These are phyloP conservation scores for Phenganax marumi DNA, from an alignment of 92 coral and sea anemone genomes.

Conservation along the genomic window DNA sequence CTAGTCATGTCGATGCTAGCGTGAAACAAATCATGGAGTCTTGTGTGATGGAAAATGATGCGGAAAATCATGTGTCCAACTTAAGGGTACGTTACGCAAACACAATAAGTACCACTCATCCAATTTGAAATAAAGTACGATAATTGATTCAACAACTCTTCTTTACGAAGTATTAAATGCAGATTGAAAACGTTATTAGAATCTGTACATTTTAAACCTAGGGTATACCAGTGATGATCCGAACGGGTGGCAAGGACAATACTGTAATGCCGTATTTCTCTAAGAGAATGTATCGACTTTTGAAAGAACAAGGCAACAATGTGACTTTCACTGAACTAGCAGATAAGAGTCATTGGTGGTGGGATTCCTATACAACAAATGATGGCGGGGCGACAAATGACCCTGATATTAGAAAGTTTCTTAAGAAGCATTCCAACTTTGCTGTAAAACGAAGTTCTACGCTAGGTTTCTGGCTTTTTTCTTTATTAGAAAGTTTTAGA, in stretches of 20 bases:
- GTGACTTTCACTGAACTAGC: conserved; percentile 83
- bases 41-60: conserved; percentile 89
- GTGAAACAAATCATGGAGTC: conserved; percentile 81
- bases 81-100: conserved; percentile 67
- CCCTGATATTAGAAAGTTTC: conserved; percentile 83
- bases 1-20: conserved; percentile 79
- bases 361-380: conserved; percentile 85
- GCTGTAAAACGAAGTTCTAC: conserved; percentile 12
- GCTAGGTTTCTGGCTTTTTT: background rate
- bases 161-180: too few relatives aligned
- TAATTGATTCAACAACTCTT: background rate
- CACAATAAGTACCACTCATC: background rate
- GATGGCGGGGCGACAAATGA: conserved; percentile 98
- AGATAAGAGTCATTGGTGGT: conserved; percentile 97
- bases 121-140: background rate
- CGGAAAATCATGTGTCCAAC: conserved; percentile 85
- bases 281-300: conserved; percentile 88
- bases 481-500: background rate
- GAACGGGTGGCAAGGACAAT: conserved; percentile 81
- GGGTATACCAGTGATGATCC: conserved; percentile 89
- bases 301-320: conserved; percentile 79
- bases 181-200: too few relatives aligned
- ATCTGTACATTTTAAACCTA: background rate
- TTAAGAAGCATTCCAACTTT: conserved; percentile 64
- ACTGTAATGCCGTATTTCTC: conserved; percentile 90